Base-by-base conservation (phyloP, 2,113 vertebrate species). In the Lucifuga dentata region DNA sequence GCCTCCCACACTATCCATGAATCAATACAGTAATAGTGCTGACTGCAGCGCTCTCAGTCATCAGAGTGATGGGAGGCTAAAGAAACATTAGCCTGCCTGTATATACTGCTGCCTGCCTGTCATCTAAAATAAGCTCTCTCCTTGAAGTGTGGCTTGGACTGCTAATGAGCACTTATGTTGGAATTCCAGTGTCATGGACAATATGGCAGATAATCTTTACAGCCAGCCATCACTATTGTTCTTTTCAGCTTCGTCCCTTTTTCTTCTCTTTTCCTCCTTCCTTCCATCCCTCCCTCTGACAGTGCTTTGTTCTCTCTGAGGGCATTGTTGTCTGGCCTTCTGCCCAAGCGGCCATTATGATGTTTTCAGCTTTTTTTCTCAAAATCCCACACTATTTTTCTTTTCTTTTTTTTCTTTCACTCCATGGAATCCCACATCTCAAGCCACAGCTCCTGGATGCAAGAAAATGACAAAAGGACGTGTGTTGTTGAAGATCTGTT, bases 1-100 rank as follows among this genome's bases (percentile, higher is more conserved):
- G 68, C 41, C 59, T 57, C 73, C 62, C 9, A 3, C 43, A 9
- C 73, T 40, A 5, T 45, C 83, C 76, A 86, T 89, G 69, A 87
- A 90, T 91, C 89, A 86, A 90, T 91, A 90, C 81, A 86, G 81
- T 83, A 88, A 62, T 46, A 88, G 68, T 87, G 90, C 89, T 90
- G 89, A 90, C 86, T 86, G 68, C 63, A 21, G 73, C 72, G 49
- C 63, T 76, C 55, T 72, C 55, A 55, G 51, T 67, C 76, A 63
- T 49, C 5, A 51, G 60, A 51, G 61, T 16, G 38, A 57, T 2
- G n/a, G 53, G 46, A 38, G 44, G 59, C 73, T 76, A 74, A 68
- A 83, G 76, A 76, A 67, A 66, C 73, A 83, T 61, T 69, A 84
- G 82, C 83, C 86, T 68, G 67, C 11, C 55, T 60, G 46, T 59